phyloP scores from a whole-genome alignment of 1,140 invertebrate genomes.

The Bombus superbus region DNA sequence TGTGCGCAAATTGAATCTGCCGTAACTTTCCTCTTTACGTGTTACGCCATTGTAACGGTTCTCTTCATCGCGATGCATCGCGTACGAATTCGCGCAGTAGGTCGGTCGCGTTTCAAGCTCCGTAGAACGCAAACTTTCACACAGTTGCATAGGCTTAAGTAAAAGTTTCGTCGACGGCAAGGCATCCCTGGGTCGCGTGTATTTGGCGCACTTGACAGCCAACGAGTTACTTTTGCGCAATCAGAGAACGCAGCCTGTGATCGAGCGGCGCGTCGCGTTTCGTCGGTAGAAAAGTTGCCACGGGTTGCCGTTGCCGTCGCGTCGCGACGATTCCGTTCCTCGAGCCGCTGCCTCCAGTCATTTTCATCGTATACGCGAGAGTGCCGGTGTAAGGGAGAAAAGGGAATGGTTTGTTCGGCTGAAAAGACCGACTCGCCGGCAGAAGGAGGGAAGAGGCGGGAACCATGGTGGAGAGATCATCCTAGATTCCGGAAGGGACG shows the following conservation, averaged over 20 bases:
- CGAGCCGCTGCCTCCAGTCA: background rate
- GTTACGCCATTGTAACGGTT: no score
- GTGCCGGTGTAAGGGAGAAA: background rate
- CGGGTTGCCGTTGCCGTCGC: background rate
- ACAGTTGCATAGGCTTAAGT: background rate
- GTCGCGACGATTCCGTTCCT: background rate
- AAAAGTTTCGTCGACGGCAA: background rate
- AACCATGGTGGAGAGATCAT: background rate
- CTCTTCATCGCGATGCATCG: no score
- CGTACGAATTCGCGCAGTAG: no score
- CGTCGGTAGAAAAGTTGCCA: background rate
- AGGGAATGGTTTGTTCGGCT: background rate
- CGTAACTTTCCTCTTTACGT: no score
- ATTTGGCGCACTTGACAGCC: background rate
- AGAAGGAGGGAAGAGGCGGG: background rate
- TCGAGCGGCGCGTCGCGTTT: background rate
- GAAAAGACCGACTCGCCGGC: background rate
- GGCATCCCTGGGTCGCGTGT: background rate
- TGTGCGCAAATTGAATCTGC: no score
- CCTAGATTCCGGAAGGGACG: conserved; percentile 1
- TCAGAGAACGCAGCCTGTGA: background rate
- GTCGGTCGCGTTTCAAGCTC: background rate
- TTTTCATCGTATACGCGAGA: background rate
- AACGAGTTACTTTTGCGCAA: background rate
- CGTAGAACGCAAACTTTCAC: background rate